Conservation (phyloP, 2,113 vertebrate species). For the Vulpes ferrilata region DNA sequence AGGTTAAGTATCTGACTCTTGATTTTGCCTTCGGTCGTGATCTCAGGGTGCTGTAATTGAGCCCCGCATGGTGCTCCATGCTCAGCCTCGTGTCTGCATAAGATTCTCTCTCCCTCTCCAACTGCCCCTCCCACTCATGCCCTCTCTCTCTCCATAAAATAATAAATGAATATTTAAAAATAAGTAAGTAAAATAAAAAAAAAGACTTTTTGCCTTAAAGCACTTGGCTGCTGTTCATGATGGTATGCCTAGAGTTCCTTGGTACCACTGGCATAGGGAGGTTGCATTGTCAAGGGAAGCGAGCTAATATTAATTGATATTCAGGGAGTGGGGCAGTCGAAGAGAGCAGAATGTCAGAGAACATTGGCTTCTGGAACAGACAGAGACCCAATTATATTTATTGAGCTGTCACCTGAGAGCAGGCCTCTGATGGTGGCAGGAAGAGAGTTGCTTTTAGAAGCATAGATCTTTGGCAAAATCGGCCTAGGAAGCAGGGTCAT, state of each 20-base stretch:
- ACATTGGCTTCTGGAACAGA: neutral
- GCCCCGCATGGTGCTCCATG: neutral
- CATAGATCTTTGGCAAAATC: neutral
- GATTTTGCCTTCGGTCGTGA: neutral
- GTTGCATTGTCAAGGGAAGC: neutral
- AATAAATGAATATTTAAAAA: neutral
- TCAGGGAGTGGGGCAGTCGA: neutral
- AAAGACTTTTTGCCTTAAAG: neutral
- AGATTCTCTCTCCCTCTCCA: neutral
- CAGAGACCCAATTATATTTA: neutral
- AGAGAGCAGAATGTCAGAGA: neutral
- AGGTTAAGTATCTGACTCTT: neutral
- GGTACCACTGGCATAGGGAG: neutral
- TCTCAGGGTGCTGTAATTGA: neutral
- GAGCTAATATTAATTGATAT: conserved; percentile 10
- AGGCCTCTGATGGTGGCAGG: neutral
- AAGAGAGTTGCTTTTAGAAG: neutral
- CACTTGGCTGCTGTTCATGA: neutral
- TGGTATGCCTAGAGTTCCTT: neutral
- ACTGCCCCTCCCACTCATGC: neutral
- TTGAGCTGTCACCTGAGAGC: neutral
- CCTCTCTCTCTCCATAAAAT: neutral
- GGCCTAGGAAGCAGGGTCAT: neutral
- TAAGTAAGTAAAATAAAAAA: neutral
- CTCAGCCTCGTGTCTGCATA: neutral